Evolutionary conservation across 2,797 vertebrate genomes (phyloP).

Genomic region (Caiman crocodilus): DNA sequence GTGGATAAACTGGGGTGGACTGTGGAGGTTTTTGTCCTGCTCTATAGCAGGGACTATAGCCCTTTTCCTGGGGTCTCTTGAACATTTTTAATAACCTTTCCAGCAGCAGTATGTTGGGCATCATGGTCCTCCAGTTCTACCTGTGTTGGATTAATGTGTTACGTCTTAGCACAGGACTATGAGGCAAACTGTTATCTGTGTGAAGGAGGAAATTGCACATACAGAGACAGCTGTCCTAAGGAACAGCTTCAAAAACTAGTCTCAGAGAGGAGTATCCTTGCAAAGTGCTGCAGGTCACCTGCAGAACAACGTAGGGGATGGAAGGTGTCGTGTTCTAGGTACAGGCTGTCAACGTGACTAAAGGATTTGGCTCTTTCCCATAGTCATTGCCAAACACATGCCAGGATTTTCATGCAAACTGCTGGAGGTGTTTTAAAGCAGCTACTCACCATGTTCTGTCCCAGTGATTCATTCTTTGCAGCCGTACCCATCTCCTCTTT

Average conservation of each 20-base stretch:
- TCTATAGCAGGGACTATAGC: no score
- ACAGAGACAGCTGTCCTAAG: constrained; percentile 49
- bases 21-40: no score
- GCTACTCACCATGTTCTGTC: neutral
- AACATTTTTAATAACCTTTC: no score
- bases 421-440: neutral
- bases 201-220: neutral
- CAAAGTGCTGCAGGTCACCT: neutral
- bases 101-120: no score
- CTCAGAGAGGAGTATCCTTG: neutral
- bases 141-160: no score
- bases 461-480: neutral
- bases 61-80: no score
- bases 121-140: no score
- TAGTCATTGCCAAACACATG: neutral
- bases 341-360: constrained; percentile 1
- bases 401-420: neutral
- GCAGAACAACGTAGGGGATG: neutral
- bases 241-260: constrained; percentile 57
- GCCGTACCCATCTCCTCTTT: neutral
- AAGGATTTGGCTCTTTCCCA: neutral
- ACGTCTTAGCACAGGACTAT: constrained; percentile 26
- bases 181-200: constrained; percentile 60
- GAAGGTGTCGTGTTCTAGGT: neutral
- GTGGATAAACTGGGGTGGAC: no score